Evolutionary conservation across 2,797 vertebrate genomes (phyloP).

Genomic region (Danio tinwini): DNA sequence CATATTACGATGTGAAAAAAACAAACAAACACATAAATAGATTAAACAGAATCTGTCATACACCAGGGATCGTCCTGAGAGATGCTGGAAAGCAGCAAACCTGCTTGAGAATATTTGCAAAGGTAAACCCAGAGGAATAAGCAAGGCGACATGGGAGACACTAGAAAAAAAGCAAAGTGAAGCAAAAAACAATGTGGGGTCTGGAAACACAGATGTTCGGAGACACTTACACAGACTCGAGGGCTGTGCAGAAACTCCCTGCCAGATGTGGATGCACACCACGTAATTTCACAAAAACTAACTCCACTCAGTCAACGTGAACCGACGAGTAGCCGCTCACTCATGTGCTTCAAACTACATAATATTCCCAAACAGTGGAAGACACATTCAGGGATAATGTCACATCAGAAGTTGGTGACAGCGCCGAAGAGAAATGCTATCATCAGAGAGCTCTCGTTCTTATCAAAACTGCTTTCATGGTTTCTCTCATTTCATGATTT

Average conservation of each 20-base stretch:
- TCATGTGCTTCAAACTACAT: constrained; percentile 30
- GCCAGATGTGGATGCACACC: constrained; percentile 79
- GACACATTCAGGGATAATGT: constrained; percentile 8
- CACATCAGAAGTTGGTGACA: constrained; percentile 4
- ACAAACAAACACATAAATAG: constrained; percentile 43
- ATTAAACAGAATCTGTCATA: constrained; percentile 44
- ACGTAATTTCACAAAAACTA: constrained; percentile 67
- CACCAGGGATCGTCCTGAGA: constrained; percentile 46
- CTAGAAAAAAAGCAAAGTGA: constrained; percentile 58
- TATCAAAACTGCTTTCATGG: neutral
- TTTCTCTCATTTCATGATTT: neutral
- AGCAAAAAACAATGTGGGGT: constrained; percentile 71
- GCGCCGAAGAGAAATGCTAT: neutral
- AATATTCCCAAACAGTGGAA: constrained; percentile 24
- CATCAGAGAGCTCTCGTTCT: neutral
- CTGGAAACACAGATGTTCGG: constrained; percentile 80
- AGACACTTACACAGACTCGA: constrained; percentile 65
- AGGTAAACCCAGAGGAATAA: constrained; percentile 60
- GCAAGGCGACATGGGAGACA: constrained; percentile 53
- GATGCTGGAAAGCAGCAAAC: constrained; percentile 52
- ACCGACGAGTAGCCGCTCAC: constrained; percentile 49
- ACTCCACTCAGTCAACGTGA: constrained; percentile 62
- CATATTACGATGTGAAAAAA: constrained; percentile 8
- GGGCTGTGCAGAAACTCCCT: constrained; percentile 74
- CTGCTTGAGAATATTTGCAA: constrained; percentile 57